Percentiles rank a stretch among this genome's conserved stretches.
Evolutionary conservation across 92 coral and sea anemone genomes (phyloP).

Genomic region (Heteractis magnifica): DNA sequence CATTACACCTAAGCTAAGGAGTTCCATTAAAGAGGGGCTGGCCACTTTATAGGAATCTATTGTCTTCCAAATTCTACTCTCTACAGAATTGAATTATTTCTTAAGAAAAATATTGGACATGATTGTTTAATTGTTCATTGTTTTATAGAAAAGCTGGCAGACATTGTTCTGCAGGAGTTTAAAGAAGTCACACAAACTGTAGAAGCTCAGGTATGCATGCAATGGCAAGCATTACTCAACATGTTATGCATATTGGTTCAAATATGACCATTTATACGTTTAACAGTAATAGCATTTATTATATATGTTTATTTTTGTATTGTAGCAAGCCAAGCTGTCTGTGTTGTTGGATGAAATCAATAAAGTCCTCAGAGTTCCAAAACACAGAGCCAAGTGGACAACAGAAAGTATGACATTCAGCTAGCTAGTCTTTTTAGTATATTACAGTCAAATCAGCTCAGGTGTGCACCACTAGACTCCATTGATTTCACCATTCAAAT

Average conservation of each 20-base stretch:
- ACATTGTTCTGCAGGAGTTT: constrained; percentile 82
- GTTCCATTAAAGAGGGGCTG: too few relatives aligned
- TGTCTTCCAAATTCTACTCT: not conserved
- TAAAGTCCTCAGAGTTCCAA: constrained; percentile 73
- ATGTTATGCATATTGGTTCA: not conserved
- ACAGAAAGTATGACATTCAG: constrained; percentile 66
- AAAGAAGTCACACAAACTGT: constrained; percentile 96
- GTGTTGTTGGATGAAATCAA: constrained; percentile 77
- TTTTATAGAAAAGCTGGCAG: constrained; percentile 79
- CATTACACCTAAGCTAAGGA: too few relatives aligned
- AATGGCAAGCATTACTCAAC: not conserved
- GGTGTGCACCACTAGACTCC: too few relatives aligned
- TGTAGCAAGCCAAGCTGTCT: constrained; percentile 82
- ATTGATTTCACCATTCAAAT: too few relatives aligned
- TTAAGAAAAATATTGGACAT: not conserved
- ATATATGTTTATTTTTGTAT: not conserved
- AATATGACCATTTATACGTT: not conserved
- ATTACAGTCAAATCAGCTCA: too few relatives aligned
- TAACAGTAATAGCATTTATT: not conserved
- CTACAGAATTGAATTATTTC: not conserved
- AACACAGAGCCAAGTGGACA: constrained; percentile 85
- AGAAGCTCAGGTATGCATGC: constrained; percentile 73
- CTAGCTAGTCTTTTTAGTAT: too few relatives aligned
- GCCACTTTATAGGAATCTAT: too few relatives aligned
- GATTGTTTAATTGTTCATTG: not conserved